Percentiles rank a stretch among this genome's conserved stretches.
phyloP scores from a whole-genome alignment of 2,888 invertebrate species.

The Callyntrura sp. region DNA sequence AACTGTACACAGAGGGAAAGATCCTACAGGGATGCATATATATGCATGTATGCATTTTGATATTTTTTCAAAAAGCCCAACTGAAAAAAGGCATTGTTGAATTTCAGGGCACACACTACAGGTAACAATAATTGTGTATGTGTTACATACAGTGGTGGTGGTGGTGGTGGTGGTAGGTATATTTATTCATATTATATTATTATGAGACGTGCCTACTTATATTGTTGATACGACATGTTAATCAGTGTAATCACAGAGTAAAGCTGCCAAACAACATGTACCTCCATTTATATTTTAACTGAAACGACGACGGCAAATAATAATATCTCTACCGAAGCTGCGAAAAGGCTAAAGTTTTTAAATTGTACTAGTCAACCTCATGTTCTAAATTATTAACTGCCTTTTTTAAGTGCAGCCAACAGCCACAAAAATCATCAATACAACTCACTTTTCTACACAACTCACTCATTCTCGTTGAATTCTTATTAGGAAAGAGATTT shows the following conservation, averaged over 20 bases:
- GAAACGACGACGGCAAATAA: neutral
- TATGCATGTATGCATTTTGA: conserved; percentile 11
- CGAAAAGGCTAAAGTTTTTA: conserved; percentile 48
- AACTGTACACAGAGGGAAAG: neutral
- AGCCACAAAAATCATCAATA: neutral
- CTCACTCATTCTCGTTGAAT: neutral
- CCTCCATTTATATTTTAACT: conserved; percentile 10
- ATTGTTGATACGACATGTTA: conserved; percentile 56
- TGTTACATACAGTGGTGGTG: neutral
- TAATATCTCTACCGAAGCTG: neutral
- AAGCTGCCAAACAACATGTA: conserved; percentile 70
- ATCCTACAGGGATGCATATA: neutral
- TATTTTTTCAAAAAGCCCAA: neutral
- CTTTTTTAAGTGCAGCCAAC: neutral
- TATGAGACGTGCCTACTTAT: neutral
- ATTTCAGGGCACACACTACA: conserved; percentile 19
- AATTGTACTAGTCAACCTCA: conserved; percentile 70
- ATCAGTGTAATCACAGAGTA: conserved; percentile 70
- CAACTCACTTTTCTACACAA: neutral
- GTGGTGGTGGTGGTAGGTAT: neutral
- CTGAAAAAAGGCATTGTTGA: conserved; percentile 12
- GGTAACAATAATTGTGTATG: conserved; percentile 23
- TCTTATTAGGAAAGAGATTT: neutral
- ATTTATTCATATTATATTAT: neutral
- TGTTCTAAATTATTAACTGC: conserved; percentile 70